Percentiles rank a stretch among this genome's conserved stretches.
Conservation (phyloP, 2,888 invertebrate species). For the Aleiodes leptofemur region DNA sequence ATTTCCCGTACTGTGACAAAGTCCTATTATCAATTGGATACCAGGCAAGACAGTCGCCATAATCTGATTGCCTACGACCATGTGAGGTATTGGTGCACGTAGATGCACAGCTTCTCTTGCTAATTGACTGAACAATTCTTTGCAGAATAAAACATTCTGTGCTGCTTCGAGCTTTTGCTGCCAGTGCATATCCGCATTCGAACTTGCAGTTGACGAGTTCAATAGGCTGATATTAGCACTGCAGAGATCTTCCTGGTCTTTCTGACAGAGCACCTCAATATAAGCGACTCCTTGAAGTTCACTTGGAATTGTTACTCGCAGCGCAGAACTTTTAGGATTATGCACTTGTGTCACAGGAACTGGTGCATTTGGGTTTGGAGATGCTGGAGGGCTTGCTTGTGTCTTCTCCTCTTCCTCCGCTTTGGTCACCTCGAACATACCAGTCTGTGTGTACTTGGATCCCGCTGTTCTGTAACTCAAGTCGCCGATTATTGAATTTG, state of each 20-base stretch:
- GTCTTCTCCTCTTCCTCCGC: constrained; percentile 85
- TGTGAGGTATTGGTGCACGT: constrained; percentile 94
- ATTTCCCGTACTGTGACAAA: constrained; percentile 90
- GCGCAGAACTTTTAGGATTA: constrained; percentile 81
- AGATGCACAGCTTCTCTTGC: constrained; percentile 96
- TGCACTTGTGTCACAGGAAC: constrained; percentile 7
- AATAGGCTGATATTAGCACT: constrained; percentile 88
- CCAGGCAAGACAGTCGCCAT: constrained; percentile 96
- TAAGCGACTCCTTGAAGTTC: constrained; percentile 97
- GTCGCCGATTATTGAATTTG: constrained; percentile 96
- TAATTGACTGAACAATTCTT: constrained; percentile 94
- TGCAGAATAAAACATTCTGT: constrained; percentile 97
- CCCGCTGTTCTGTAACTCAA: constrained; percentile 97
- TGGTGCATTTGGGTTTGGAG: constrained; percentile 76
- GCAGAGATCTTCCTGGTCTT: constrained; percentile 94
- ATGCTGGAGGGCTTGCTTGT: constrained; percentile 76
- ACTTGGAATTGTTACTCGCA: constrained; percentile 94
- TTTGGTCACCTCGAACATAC: constrained; percentile 96
- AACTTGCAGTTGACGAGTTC: constrained; percentile 84
- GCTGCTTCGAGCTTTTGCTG: constrained; percentile 97
- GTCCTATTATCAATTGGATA: constrained; percentile 92
- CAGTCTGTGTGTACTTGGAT: constrained; percentile 94
- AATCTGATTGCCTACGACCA: constrained; percentile 98
- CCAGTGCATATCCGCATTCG: constrained; percentile 91
- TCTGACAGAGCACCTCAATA: constrained; percentile 96